Evolutionary conservation across 2,113 vertebrate genomes (phyloP).

Genomic region (Crotalus horridus): DNA sequence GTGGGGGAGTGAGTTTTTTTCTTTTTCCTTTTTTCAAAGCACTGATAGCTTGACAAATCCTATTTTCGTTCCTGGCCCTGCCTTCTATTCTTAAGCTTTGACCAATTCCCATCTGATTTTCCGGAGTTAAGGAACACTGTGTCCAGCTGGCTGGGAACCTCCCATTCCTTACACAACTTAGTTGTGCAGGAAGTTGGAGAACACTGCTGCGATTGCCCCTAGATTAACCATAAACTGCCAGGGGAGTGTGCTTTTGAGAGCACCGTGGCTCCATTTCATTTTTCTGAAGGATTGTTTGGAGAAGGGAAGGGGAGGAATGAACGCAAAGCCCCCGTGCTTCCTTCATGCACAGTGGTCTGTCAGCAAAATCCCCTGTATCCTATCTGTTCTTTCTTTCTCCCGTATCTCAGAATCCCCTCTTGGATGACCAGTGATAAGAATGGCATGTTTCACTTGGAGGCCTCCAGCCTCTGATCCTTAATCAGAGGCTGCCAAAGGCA

Average conservation of each 20-base stretch:
- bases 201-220: neutral
- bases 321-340: neutral
- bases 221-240: neutral
- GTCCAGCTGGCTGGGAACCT: neutral
- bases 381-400: neutral
- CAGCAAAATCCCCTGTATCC: neutral
- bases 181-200: neutral
- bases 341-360: neutral
- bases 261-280: neutral
- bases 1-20: neutral
- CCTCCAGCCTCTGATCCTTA: neutral
- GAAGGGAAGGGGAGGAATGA: neutral
- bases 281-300: neutral
- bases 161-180: neutral
- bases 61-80: conserved; percentile 27
- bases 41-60: conserved; percentile 11
- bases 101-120: conserved; percentile 21
- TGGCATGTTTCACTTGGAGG: neutral
- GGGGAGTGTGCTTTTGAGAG: too few relatives aligned
- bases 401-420: neutral
- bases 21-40: neutral
- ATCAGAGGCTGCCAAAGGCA: neutral
- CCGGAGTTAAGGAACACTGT: conserved; percentile 18
- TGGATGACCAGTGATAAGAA: neutral
- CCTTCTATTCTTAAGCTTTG: conserved; percentile 30